Percentiles rank a stretch among this genome's conserved stretches.
phyloP scores from a whole-genome alignment of 2,888 invertebrate genomes.

The Dromius quadrimaculatus region DNA sequence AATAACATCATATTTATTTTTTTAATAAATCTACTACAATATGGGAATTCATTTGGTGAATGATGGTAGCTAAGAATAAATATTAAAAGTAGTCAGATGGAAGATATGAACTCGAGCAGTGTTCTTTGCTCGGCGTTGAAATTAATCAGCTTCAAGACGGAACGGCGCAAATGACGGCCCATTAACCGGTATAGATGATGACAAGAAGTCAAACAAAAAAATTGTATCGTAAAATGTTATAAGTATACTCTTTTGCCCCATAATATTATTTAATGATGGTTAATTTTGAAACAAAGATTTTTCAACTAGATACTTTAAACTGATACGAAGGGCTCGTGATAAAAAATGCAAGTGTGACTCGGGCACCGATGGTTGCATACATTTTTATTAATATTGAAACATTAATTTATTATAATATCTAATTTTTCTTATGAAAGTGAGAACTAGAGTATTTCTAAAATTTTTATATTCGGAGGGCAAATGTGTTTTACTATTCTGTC shows the following conservation, averaged over 20 bases:
- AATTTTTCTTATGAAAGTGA: no score
- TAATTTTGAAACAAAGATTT: not conserved
- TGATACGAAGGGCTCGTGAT: no score
- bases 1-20: conserved; percentile 3
- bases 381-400: no score
- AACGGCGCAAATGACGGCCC: conserved; percentile 34
- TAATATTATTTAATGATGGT: not conserved
- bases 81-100: conserved; percentile 20
- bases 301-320: no score
- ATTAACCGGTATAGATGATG: conserved; percentile 30
- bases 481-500: no score
- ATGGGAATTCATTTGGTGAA: not conserved
- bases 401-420: no score
- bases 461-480: no score
- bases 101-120: conserved; percentile 2
- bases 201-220: not conserved
- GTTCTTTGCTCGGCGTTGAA: conserved; percentile 37
- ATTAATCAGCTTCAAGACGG: conserved; percentile 45
- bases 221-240: conserved; percentile 7
- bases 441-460: no score
- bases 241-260: not conserved
- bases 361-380: no score
- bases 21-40: conserved; percentile 8
- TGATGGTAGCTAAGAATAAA: conserved; percentile 1
- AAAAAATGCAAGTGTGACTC: no score